Percentiles rank a stretch among this genome's conserved stretches.
phyloP scores from a whole-genome alignment of 2,888 invertebrate species.

The Drosophila mettleri region DNA sequence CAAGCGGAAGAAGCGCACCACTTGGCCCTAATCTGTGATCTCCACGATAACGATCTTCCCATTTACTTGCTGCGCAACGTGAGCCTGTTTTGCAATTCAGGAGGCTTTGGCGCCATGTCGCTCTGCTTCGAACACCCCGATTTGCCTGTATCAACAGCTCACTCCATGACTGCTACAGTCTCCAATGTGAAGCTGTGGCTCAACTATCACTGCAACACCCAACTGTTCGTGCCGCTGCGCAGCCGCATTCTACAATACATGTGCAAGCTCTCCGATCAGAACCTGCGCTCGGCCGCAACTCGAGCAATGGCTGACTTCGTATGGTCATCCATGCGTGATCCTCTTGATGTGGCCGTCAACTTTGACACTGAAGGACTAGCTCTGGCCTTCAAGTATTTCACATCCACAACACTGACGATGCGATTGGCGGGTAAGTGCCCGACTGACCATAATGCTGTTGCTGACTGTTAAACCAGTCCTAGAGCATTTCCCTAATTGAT shows the following conservation, averaged over 20 bases:
- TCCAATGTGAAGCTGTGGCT: conserved; percentile 97
- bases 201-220: conserved; percentile 95
- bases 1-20: conserved; percentile 91
- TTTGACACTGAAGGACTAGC: conserved; percentile 96
- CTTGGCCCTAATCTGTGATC: conserved; percentile 89
- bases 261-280: conserved; percentile 96
- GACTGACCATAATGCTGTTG: not conserved
- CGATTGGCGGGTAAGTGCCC: conserved; percentile 90
- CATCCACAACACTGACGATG: conserved; percentile 97
- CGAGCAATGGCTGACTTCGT: conserved; percentile 98
- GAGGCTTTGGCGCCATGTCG: conserved; percentile 94
- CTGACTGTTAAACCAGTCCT: too few relatives aligned
- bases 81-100: conserved; percentile 96
- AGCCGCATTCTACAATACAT: conserved; percentile 95
- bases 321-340: conserved; percentile 98
- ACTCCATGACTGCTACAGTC: conserved; percentile 95
- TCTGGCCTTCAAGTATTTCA: conserved; percentile 98
- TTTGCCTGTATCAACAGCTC: conserved; percentile 94
- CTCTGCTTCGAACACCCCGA: conserved; percentile 93
- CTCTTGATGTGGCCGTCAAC: conserved; percentile 92
- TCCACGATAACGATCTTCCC: conserved; percentile 97
- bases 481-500: not conserved
- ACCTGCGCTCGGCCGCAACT: conserved; percentile 93
- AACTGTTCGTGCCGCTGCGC: conserved; percentile 94
- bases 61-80: conserved; percentile 95